Evolutionary conservation across 2,113 vertebrate species (phyloP), one percentile per base, ranked within the genome.

Genomic region (Takifugu flavidus): DNA sequence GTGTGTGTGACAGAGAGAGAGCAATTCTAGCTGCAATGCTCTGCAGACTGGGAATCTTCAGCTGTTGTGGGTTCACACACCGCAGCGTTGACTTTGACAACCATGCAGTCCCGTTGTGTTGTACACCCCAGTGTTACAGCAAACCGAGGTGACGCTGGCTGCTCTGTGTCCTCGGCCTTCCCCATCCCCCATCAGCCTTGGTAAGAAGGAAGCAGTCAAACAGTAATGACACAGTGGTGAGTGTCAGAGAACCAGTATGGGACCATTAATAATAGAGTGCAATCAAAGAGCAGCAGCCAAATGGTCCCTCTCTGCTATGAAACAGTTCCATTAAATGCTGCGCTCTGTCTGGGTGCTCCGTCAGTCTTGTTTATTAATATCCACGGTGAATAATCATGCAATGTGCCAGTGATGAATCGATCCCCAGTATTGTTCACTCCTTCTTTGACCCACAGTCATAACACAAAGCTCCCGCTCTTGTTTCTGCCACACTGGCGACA

Each of bases 171-270:
- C 58, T 63, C 59, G 3, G 52, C 63, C 45, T 62, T 26, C 65
- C 82, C 80, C 83, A 81, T 79, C 82, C 85, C 87, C 87, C 80
- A 78, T 31, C 72, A 47, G 67, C 74, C 62, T 13, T 49, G 25
- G 56, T 63, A 54, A 59, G 66, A 7, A 72, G 80, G 79, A 83
- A 70, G 82, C 74, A 70, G 56, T 80, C 62, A 82, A 83, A 70
- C 52, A 77, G 71, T 76, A 75, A 80, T 68, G 80, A 82, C 75
- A 74, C 66, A 77, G 74, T 65, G 78, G 59, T 25, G 67, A 25
- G 53, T 74, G 79, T 82, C 72, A 70, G 49, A 52, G 70, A 75
- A 53, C 57, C 79, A 56, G 57, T 58, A 59, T 63, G 85, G 51
- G 65, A 56, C 69, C 68, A 80, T 80, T 76, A 83, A 82, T 77